phyloP scores from a whole-genome alignment of 2,113 vertebrate species.

The Chamaea fasciata region DNA sequence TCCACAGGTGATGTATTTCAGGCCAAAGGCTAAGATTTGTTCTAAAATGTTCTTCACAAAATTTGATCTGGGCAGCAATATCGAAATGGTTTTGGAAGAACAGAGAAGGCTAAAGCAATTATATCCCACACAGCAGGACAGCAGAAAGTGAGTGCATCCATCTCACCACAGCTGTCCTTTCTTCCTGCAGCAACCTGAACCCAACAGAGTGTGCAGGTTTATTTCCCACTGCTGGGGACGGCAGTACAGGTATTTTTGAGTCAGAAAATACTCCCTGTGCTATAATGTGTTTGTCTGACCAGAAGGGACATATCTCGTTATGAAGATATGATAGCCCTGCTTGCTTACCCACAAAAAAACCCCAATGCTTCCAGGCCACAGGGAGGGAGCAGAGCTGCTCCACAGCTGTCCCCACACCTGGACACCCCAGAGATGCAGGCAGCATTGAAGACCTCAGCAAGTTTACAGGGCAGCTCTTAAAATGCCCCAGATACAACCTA shows the following conservation, averaged over 20 bases:
- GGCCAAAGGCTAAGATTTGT: conserved; percentile 42
- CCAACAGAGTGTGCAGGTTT: conserved; percentile 30
- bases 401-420: not conserved
- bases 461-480: not conserved
- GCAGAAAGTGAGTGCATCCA: conserved; percentile 29
- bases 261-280: not conserved
- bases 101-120: conserved; percentile 36
- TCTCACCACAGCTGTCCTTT: conserved; percentile 16
- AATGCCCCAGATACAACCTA: not conserved
- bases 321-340: not conserved
- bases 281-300: not conserved
- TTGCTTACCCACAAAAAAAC: not conserved
- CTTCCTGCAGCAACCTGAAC: conserved; percentile 36
- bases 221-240: not conserved
- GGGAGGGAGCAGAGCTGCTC: not conserved
- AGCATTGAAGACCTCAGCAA: not conserved
- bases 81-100: not conserved
- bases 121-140: conserved; percentile 4
- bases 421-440: not conserved
- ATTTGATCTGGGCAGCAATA: conserved; percentile 46
- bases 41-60: conserved; percentile 40
- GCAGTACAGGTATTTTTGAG: not conserved
- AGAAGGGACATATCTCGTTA: conserved; percentile 12
- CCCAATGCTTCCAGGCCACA: not conserved
- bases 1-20: conserved; percentile 45